Conservation (phyloP, 2,888 invertebrate genomes). For the Thymelicus acteon region DNA sequence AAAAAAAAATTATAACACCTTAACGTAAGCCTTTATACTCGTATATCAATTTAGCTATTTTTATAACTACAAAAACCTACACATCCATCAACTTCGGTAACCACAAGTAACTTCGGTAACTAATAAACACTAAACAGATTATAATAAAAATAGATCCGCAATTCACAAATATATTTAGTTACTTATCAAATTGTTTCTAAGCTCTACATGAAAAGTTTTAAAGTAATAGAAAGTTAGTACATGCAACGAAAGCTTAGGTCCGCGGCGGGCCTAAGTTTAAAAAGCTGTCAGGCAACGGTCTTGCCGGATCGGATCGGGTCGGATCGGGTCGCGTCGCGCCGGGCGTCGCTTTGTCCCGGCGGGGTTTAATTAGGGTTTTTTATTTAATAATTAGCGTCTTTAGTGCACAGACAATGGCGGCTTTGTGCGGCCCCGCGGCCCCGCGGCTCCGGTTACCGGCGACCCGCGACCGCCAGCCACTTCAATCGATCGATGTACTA, state of each 20-base stretch:
- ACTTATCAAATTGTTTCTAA: not conserved
- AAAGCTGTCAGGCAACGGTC: constrained; percentile 26
- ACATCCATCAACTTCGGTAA: no score
- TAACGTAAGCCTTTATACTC: no score
- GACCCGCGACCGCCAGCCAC: not conserved
- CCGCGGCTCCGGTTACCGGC: constrained; percentile 58
- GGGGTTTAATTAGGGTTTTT: constrained; percentile 55
- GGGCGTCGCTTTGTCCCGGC: constrained; percentile 42
- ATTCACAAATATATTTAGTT: no score
- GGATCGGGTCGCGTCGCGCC: not conserved
- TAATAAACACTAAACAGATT: no score
- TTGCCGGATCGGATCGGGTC: constrained; percentile 13
- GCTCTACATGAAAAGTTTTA: no score
- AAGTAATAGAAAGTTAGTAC: not conserved
- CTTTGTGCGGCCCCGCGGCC: constrained; percentile 49
- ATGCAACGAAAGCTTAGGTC: constrained; percentile 11
- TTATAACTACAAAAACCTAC: no score
- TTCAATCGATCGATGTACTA: no score
- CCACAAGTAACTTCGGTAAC: no score
- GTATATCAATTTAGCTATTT: no score
- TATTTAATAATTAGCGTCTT: constrained; percentile 71
- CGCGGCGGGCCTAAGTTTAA: not conserved
- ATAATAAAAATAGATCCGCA: no score
- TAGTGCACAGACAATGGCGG: constrained; percentile 55
- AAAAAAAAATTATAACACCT: no score